Conservation (phyloP, 1,140 invertebrate species). For the Bilobella aurantiaca region DNA sequence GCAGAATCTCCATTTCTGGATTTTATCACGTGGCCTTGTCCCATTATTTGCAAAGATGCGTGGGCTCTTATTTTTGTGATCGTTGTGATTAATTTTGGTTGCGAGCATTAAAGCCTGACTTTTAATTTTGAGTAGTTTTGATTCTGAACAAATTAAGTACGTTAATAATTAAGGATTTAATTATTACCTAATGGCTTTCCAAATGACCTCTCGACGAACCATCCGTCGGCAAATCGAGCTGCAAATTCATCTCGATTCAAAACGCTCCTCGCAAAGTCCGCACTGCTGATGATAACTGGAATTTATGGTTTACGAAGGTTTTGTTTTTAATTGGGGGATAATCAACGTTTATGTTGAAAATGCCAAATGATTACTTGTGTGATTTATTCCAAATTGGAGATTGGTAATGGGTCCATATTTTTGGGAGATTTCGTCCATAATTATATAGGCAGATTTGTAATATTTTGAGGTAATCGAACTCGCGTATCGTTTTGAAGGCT, state of each 20-base stretch:
- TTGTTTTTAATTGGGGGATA: neutral
- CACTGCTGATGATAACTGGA: conserved; percentile 1
- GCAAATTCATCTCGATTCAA: conserved; percentile 30
- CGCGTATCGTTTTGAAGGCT: neutral
- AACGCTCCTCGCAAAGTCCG: conserved; percentile 27
- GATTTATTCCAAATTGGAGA: conserved; percentile 6
- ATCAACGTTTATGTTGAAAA: neutral
- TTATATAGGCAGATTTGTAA: conserved; percentile 8
- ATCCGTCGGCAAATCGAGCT: conserved; percentile 29
- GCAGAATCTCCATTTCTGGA: conserved; percentile 7
- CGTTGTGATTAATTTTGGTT: too few relatives aligned
- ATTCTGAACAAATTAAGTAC: neutral
- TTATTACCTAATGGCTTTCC: conserved; percentile 29
- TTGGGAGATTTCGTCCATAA: neutral
- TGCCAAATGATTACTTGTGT: neutral
- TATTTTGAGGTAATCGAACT: too few relatives aligned
- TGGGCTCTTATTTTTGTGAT: neutral
- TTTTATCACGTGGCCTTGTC: too few relatives aligned
- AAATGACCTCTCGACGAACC: conserved; percentile 30
- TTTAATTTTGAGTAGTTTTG: too few relatives aligned
- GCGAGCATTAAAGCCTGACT: too few relatives aligned
- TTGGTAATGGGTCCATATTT: conserved; percentile 4
- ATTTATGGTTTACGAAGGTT: too few relatives aligned
- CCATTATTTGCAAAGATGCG: neutral
- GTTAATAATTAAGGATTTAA: neutral